Evolutionary conservation across 2,888 invertebrate genomes (phyloP), one percentile per base, ranked within the genome.

Genomic region (Caenorhabditis wallacei): DNA sequence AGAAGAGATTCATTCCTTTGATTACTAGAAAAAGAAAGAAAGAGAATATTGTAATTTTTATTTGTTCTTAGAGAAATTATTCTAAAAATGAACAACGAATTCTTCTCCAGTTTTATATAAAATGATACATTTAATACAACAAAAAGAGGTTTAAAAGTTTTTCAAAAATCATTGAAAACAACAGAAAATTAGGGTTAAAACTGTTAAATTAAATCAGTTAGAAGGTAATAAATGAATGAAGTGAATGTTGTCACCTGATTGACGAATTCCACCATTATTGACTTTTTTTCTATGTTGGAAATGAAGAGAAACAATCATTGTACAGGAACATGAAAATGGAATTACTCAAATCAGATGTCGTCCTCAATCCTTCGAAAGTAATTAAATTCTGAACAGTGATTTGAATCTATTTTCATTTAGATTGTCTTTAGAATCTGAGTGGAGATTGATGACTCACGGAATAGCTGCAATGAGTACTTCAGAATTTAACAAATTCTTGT

Each of bases 1-100:
- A 59, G 13, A 18, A 48, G 30, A 59, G 61, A 61, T 61, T 64
- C 51, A 35, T 51, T 48, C 35, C 13, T 35, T 18, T 48, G 64
- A 64, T 63, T 30, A 8, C 18, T 20, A 10, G 18, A 37, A 22
- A n/a, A 59, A 5, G 16, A 59, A 13, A 22, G 40, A 16, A 40
- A 40, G 11, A 10, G 54, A 54, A 1, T 2, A 16, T 20, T 20
- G 54, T 7, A 57, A 57, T 18, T 20, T 18, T 37, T 35, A 20
- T 37, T 37, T 11, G 18, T 18, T 11, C n/a, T 30, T 56, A 18
- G n/a, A 56, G 3, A n/a, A 35, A 35, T 35, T 35, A 35, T 35
- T 4, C 35, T 4, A 35, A 10, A 35, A 35, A 35, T n/a, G n/a
- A n/a, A n/a, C n/a, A n/a, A n/a, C n/a, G n/a, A n/a, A n/a, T n/a